Conservation (phyloP, 2,113 vertebrate genomes). For the Phodopus roborovskii region DNA sequence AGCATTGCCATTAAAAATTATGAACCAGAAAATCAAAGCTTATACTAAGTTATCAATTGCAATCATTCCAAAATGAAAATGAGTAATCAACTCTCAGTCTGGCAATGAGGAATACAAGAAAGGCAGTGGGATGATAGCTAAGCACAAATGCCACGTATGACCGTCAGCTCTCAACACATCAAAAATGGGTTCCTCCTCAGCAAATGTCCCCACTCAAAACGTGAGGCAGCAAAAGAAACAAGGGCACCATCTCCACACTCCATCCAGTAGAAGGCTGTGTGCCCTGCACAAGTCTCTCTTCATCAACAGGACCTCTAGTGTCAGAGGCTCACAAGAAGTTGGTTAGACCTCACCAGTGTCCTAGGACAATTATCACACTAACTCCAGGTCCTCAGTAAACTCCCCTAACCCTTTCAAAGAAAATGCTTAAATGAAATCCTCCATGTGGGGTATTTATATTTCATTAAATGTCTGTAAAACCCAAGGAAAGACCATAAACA, state of each 20-base stretch:
- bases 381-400: neutral
- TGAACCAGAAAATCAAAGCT: neutral
- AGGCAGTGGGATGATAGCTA: neutral
- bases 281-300: neutral
- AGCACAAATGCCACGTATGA: neutral
- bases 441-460: neutral
- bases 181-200: neutral
- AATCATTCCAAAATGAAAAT: neutral
- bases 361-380: neutral
- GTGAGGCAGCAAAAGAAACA: neutral
- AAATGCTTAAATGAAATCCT: constrained; percentile 8
- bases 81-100: neutral
- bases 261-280: neutral
- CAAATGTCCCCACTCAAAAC: neutral
- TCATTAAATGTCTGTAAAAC: neutral
- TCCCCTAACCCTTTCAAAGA: neutral
- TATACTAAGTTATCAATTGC: neutral
- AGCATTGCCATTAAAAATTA: neutral
- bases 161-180: neutral
- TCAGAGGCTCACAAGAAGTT: neutral
- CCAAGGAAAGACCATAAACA: neutral
- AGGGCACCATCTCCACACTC: neutral
- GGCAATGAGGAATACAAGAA: neutral
- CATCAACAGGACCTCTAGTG: neutral
- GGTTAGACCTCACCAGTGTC: neutral